Evolutionary conservation across 2,888 invertebrate species (phyloP).

Genomic region (Tuta absoluta): DNA sequence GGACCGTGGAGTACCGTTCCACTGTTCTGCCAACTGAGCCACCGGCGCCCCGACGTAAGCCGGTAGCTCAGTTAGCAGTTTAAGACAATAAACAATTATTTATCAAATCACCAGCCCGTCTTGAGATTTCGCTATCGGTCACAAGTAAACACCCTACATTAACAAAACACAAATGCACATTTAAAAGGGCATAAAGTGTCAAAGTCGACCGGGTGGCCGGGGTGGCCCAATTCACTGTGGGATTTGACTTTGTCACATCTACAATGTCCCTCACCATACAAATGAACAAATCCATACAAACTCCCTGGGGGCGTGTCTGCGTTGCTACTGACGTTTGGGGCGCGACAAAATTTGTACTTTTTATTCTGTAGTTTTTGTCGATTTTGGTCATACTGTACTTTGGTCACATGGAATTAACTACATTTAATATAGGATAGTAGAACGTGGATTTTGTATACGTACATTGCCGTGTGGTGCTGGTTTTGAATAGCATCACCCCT

Average conservation of each 20-base stretch:
- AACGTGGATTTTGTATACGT: no score
- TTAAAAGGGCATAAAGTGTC: neutral
- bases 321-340: slow-evolving; percentile 20
- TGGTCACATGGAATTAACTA: neutral
- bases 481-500: no score
- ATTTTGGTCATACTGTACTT: neutral
- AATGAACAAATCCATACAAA: slow-evolving; percentile 11
- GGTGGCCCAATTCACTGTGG: slow-evolving; percentile 17
- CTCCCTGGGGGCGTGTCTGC: slow-evolving; percentile 28
- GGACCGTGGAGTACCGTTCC: no score
- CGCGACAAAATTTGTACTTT: slow-evolving; percentile 14
- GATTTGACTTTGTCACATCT: slow-evolving; percentile 16
- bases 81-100: no score
- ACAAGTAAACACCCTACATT: no score
- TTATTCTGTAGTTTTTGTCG: neutral
- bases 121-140: no score
- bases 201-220: slow-evolving; percentile 24
- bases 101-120: no score
- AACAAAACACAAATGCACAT: neutral
- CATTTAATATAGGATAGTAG: no score
- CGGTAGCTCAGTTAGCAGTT: no score
- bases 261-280: slow-evolving; percentile 13
- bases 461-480: neutral
- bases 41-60: no score
- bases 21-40: no score